These are phyloP conservation scores for Plebejus melissa DNA, from an alignment of 2,888 invertebrate species.

Conservation along the genomic window DNA sequence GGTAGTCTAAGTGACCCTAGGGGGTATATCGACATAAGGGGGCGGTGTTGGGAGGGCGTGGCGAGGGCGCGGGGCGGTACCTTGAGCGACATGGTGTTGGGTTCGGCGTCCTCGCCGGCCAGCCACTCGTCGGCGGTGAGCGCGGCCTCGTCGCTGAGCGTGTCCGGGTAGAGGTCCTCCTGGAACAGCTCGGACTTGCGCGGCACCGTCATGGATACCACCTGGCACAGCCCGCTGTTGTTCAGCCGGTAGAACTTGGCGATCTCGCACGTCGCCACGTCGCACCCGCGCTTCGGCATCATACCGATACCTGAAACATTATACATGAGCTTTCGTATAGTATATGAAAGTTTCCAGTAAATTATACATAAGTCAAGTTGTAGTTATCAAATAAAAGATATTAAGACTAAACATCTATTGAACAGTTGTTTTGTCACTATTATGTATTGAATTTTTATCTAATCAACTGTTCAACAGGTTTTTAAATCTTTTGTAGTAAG, in stretches of 20 bases:
- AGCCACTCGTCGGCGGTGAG: constrained; percentile 96
- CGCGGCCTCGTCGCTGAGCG: constrained; percentile 93
- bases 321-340: too few relatives aligned
- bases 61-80: constrained; percentile 59
- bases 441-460: too few relatives aligned
- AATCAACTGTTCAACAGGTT: too few relatives aligned
- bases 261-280: constrained; percentile 96
- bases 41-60: too few relatives aligned
- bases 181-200: constrained; percentile 98
- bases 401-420: too few relatives aligned
- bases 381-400: too few relatives aligned
- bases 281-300: constrained; percentile 99
- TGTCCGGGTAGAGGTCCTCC: constrained; percentile 98
- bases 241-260: constrained; percentile 96
- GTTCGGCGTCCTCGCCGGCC: constrained; percentile 92
- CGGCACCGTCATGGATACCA: constrained; percentile 98
- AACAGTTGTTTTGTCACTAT: too few relatives aligned
- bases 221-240: constrained; percentile 95
- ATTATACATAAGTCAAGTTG: too few relatives aligned
- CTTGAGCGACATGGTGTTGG: constrained; percentile 93
- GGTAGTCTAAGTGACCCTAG: too few relatives aligned
- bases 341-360: too few relatives aligned
- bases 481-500: too few relatives aligned
- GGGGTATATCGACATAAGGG: too few relatives aligned
- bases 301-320: constrained; percentile 84